Evolutionary conservation across 2,888 invertebrate genomes (phyloP), one percentile per base, ranked within the genome.

Genomic region (Bhutanitis thaidina): DNA sequence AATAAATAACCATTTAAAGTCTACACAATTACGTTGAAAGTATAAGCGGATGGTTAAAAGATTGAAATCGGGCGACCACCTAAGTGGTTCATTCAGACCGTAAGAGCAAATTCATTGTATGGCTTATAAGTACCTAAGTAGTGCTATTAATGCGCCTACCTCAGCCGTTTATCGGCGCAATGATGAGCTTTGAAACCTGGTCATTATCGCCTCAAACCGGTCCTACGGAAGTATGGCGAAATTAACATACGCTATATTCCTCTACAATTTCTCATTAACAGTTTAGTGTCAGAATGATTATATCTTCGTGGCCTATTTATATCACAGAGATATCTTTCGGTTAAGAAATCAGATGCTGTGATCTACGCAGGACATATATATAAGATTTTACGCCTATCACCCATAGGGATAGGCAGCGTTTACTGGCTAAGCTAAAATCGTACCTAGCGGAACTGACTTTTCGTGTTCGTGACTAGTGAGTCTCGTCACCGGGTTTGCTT

Each of bases 181-280:
- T 50, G 50, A 50, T 44, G 50, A 50, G 36, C 41, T 43, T n/a
- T 20, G 25, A 34, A 38, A 35, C 25, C 41, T 32, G 25, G 14
- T 25, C 38, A 38, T 49, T 49, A 50, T 44, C 50, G 27, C 50
- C 27, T 39, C 27, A 16, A 34, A 44, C 50, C 50, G 44, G 50
- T 50, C 39, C 14, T n/a, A 9, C 29, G 7, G n/a, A 15, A 35
- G 29, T 9, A 9, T 2, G 25, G 25, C 27, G 7, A 3, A 13
- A 7, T 34, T 2, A 34, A 7, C 34, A 12, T 34, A 12, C 12
- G 5, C 27, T 27, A 27, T 8, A 34, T 40, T 39, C 25, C n/a
- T 15, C 27, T 27, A 14, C 13, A 27, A 48, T 40, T 25, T 25
- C 20, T 40, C 34, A 47, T 39, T 47, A 25, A 34, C n/a, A 20